These are phyloP conservation scores for Clarias pachynema DNA, from an alignment of 2,797 vertebrate genomes.

Conservation along the genomic window DNA sequence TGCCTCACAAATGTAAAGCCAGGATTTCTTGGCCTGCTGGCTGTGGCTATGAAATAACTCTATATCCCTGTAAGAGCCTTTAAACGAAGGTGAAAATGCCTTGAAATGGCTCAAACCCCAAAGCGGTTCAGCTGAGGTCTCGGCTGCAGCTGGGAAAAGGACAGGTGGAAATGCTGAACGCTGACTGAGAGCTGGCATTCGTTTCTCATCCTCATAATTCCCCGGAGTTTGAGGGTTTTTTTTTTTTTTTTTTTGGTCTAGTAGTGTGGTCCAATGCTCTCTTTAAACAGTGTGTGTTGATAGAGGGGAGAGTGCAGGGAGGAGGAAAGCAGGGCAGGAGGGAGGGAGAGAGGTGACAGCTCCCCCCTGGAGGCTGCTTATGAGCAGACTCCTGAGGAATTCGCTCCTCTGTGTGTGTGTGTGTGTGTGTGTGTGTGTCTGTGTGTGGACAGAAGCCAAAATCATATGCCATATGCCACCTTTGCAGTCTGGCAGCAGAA, in stretches of 20 bases:
- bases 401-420: conserved; percentile 42
- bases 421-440: conserved; percentile 56
- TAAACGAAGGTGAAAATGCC: conserved; percentile 24
- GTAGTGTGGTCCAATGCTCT: conserved; percentile 52
- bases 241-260: conserved; percentile 21
- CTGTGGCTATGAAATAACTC: conserved; percentile 19
- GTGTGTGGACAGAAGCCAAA: conserved; percentile 68
- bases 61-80: conserved; percentile 28
- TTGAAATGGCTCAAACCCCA: conserved; percentile 22
- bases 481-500: conserved; percentile 68
- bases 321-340: conserved; percentile 28
- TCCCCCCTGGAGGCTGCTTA: conserved; percentile 44
- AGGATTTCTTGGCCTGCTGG: conserved; percentile 19
- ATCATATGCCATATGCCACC: conserved; percentile 73
- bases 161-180: conserved; percentile 48
- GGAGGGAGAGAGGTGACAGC: conserved; percentile 26
- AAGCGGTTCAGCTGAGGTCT: conserved; percentile 46
- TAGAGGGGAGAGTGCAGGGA: conserved; percentile 47
- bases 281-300: conserved; percentile 52
- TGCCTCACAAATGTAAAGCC: conserved; percentile 29
- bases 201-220: conserved; percentile 60
- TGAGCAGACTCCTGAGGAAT: conserved; percentile 56
- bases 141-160: conserved; percentile 16
- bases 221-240: conserved; percentile 44
- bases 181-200: conserved; percentile 40